phyloP scores from a whole-genome alignment of 2,888 invertebrate genomes.

The Coronaproctus castanopsis region DNA sequence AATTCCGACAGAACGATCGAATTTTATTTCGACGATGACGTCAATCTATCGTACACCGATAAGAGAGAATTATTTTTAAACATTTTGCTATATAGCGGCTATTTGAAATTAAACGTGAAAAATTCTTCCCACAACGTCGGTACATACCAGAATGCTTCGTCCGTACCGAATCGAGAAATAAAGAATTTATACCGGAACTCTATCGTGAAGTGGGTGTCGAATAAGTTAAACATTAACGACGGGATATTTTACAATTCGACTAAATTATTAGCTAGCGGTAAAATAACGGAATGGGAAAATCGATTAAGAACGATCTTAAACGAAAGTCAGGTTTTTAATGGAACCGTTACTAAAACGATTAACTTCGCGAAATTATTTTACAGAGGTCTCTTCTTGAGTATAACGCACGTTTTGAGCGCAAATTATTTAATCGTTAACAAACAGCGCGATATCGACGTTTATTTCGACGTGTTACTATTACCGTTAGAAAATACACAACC shows the following conservation, averaged over 20 bases:
- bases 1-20: background rate
- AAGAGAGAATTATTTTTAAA: background rate
- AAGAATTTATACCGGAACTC: background rate
- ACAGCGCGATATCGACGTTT: background rate
- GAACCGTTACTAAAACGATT: background rate
- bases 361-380: background rate
- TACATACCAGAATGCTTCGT: background rate
- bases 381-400: background rate
- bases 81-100: background rate
- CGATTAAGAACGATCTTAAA: background rate
- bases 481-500: background rate
- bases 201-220: background rate
- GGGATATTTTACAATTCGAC: background rate
- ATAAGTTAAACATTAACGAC: background rate
- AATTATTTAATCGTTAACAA: background rate
- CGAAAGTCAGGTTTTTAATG: background rate
- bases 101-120: background rate
- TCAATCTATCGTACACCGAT: background rate
- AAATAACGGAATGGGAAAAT: background rate
- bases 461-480: background rate
- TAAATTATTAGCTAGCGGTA: background rate
- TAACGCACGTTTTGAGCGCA: background rate
- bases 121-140: too few relatives aligned
- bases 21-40: background rate
- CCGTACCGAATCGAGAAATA: background rate